Base-by-base conservation (phyloP, 1,140 invertebrate species). In the Goniozus legneri region DNA sequence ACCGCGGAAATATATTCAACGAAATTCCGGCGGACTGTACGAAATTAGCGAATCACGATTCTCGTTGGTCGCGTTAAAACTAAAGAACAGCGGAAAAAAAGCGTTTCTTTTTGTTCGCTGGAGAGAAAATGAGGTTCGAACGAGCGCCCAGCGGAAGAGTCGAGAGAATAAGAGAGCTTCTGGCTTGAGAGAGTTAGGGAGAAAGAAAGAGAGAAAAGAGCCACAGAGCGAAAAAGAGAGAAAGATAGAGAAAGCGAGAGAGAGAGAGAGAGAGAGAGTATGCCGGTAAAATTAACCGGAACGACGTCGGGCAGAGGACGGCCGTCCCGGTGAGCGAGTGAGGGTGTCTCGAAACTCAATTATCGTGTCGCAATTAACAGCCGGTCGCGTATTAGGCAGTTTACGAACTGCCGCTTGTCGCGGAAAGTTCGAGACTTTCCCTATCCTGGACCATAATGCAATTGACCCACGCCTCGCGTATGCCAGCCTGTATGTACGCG, bases 291-390 rank as follows among this genome's bases (percentile, higher is more conserved):
- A 38, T 46, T 35, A 38, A 46, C 34, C 33, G 34, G 44, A 31
- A 46, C 39, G 35, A 30, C 20, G 33, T 27, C 41, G 41, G 14
- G n/a, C 43, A 21, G 30, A 27, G 2, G 30, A n/a, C 20, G 8
- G 37, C 19, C 37, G 21, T 22, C 15, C 37, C 27, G 24, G 10
- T 10, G 24, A 4, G 24, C 24, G 24, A 4, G 4, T 27, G 24
- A 4, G 4, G 13, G 8, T 37, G 37, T 41, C 27, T 24, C 32
- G 4, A 53, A 61, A 59, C 46, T 59, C 50, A 53, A 58, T 64
- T 58, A 54, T 56, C 54, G 47, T 58, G 47, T 49, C 32, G 51
- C 51, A 62, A 60, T 64, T 61, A 64, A 52, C 35, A 18, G 19
- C 33, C 21, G 49, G 50, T 39, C 45, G 37, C 14, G 31, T 37